Evolutionary conservation across 2,113 vertebrate species (phyloP), one percentile per base, ranked within the genome.

Genomic region (Oreochromis aureus): DNA sequence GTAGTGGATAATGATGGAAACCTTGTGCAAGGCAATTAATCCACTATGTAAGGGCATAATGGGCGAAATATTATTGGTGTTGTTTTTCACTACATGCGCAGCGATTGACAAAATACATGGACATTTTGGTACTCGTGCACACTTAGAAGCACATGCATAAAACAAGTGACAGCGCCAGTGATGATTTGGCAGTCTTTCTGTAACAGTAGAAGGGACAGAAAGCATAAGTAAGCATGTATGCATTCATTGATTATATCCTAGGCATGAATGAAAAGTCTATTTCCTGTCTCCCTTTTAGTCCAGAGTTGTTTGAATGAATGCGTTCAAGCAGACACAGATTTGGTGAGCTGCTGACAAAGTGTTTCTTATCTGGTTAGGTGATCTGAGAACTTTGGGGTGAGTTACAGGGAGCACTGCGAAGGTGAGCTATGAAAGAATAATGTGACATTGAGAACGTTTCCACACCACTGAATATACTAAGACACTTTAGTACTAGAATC

Each of bases 401-500:
- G 95, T 95, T 96, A 94, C 94, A 95, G 91, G 86, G 89, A 90
- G 85, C 87, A 80, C 88, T 55, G 91, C 92, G 80, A 91, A 94
- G 95, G 94, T 86, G 91, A 92, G 90, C 95, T 93, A 95, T 96
- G 89, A 96, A 96, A 96, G 95, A 96, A 95, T 96, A 96, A 97
- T 97, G 95, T 94, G 96, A 96, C 92, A 96, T 85, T 87, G 96
- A 96, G 96, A 96, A 92, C 87, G 83, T 93, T 93, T 95, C 93
- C 94, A 91, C 91, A 80, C 41, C 83, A 84, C 84, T 82, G 92
- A 87, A 86, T 89, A 83, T 44, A 88, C 88, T 13, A 30, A 86
- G 66, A 89, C 89, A 30, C 41, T 86, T 83, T 83, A 86, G 89
- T 36, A 53, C 78, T 30, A 83, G 66, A 55, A 83, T 85, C 34